These are phyloP conservation scores for Aurelia coerulea DNA, from an alignment of 30 jellyfish, hydroid and myxozoan genomes.

Conservation along the genomic window DNA sequence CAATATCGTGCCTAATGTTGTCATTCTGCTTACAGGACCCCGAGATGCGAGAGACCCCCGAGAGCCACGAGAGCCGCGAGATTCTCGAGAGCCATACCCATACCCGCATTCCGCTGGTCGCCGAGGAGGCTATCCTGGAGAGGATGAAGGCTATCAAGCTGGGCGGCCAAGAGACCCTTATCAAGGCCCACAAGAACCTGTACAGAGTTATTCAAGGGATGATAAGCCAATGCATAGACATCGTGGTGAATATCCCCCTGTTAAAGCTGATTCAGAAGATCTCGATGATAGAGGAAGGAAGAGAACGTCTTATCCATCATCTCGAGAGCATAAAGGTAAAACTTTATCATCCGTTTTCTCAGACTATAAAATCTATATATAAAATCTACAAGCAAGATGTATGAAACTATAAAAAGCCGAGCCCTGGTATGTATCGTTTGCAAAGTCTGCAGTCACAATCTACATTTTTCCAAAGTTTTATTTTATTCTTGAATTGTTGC, in stretches of 20 bases:
- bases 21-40: too few species aligned
- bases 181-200: conserved; percentile 28
- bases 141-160: conserved; percentile 55
- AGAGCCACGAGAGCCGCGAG: too few species aligned
- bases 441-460: too few species aligned
- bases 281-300: conserved; percentile 54
- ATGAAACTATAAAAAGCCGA: too few species aligned
- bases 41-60: too few species aligned
- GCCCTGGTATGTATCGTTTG: too few species aligned
- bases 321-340: conserved; percentile 50
- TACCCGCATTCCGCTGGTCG: conserved; percentile 35
- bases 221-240: conserved; percentile 59
- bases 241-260: conserved; percentile 33
- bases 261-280: conserved; percentile 45
- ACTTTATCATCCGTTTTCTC: neutral
- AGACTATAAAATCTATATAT: too few species aligned
- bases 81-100: conserved; percentile 44
- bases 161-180: conserved; percentile 66
- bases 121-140: conserved; percentile 29
- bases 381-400: too few species aligned
- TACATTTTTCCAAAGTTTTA: too few species aligned
- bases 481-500: too few species aligned
- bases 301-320: conserved; percentile 48
- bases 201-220: conserved; percentile 37
- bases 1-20: too few species aligned